These are phyloP conservation scores for Enhydra lutris DNA, from an alignment of 2,113 vertebrate species.

Conservation along the genomic window DNA sequence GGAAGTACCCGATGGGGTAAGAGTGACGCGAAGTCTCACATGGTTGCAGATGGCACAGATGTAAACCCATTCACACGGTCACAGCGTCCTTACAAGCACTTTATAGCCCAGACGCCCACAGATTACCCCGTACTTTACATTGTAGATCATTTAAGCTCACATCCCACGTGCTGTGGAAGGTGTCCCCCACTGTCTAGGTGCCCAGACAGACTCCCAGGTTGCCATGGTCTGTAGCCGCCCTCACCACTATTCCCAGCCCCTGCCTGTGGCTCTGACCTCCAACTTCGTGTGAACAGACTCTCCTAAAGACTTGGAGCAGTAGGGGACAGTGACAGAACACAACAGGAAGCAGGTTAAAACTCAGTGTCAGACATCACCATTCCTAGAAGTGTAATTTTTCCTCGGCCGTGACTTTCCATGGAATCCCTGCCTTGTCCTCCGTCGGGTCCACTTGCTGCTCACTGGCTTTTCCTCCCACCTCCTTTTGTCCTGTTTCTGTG, in stretches of 20 bases:
- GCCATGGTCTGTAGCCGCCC: neutral
- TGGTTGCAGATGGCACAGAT: neutral
- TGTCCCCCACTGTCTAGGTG: neutral
- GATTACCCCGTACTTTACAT: neutral
- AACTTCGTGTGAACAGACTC: neutral
- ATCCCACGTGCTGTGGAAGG: accelerated
- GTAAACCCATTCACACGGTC: neutral
- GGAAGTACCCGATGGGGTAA: no score
- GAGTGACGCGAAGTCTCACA: accelerated
- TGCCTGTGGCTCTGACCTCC: neutral
- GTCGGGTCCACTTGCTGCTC: neutral
- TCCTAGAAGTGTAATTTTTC: neutral
- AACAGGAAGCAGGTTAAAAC: neutral
- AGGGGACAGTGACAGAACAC: neutral
- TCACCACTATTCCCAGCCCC: neutral
- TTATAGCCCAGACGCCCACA: neutral
- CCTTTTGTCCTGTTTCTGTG: neutral
- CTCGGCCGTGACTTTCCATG: neutral
- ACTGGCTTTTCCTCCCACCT: neutral
- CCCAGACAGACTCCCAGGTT: no score
- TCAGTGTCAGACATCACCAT: neutral
- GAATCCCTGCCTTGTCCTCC: neutral
- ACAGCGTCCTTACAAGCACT: neutral
- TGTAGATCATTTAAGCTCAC: neutral
- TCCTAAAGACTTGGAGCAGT: neutral